phyloP scores from a whole-genome alignment of 2,888 invertebrate species.

The Spodoptera exigua region DNA sequence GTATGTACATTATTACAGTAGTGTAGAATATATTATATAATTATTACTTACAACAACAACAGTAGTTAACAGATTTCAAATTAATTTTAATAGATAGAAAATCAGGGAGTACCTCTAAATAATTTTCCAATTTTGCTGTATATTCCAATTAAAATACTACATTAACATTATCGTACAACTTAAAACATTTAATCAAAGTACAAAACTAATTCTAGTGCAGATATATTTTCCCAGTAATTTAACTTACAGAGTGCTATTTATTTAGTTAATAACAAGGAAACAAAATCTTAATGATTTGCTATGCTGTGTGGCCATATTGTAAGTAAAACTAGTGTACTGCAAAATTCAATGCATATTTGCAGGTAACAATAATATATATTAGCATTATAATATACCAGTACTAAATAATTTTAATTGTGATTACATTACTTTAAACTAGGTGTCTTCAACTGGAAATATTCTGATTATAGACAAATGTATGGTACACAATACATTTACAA shows the following conservation, averaged over 20 bases:
- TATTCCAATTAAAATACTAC: constrained; percentile 21
- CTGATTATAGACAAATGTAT: constrained; percentile 6
- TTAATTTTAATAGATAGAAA: constrained; percentile 16
- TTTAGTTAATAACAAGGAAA: constrained; percentile 41
- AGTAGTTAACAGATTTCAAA: constrained; percentile 9
- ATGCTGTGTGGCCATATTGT: constrained; percentile 4
- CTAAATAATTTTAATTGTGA: background rate
- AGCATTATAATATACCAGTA: constrained; percentile 9
- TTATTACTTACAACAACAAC: constrained; percentile 1
- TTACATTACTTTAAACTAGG: constrained; percentile 3
- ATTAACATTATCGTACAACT: constrained; percentile 18
- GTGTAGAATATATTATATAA: constrained; percentile 17
- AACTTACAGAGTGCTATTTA: constrained; percentile 21
- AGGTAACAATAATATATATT: constrained; percentile 8
- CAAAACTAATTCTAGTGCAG: constrained; percentile 35
- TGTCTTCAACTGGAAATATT: constrained; percentile 8
- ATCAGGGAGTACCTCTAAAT: constrained; percentile 6
- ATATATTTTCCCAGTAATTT: constrained; percentile 38
- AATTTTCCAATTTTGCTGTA: constrained; percentile 6
- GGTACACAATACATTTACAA: constrained; percentile 3
- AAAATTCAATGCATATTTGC: constrained; percentile 14
- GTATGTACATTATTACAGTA: constrained; percentile 1
- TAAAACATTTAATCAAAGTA: constrained; percentile 17
- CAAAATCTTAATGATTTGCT: constrained; percentile 25
- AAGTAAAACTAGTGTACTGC: constrained; percentile 27